These are phyloP conservation scores for Cygnus olor DNA, from an alignment of 2,797 vertebrate species.

Conservation along the genomic window DNA sequence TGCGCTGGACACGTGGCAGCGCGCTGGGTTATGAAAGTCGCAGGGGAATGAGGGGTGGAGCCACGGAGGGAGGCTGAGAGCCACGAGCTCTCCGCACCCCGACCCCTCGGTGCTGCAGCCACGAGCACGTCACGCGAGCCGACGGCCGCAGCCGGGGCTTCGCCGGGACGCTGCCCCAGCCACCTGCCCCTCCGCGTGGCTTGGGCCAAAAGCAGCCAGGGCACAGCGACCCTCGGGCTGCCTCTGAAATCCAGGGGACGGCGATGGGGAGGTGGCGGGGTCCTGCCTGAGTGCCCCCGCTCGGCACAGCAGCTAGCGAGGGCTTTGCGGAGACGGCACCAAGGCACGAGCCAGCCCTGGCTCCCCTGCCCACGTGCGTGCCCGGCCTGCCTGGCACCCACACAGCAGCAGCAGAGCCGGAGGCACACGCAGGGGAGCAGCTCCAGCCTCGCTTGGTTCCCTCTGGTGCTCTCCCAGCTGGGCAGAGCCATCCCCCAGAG, in stretches of 20 bases:
- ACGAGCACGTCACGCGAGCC: not conserved
- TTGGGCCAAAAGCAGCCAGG: fast-evolving
- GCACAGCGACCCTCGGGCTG: not conserved
- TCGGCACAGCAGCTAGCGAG: fast-evolving
- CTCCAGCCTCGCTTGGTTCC: not conserved
- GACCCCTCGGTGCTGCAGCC: not conserved
- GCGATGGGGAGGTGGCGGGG: not conserved
- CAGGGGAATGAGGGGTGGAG: not conserved
- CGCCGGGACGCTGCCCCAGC: not conserved
- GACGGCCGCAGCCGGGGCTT: not conserved
- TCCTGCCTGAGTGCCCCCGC: not conserved
- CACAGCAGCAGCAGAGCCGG: not conserved
- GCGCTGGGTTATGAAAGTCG: not conserved
- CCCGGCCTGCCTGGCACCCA: fast-evolving
- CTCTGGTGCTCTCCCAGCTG: not conserved
- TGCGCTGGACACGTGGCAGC: fast-evolving
- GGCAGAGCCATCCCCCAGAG: not conserved
- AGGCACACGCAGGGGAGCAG: not conserved
- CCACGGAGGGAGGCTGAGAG: not conserved
- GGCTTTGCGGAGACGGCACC: no score
- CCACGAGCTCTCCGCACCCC: not conserved
- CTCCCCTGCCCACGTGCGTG: not conserved
- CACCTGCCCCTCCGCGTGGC: not conserved
- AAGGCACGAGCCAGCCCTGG: not conserved
- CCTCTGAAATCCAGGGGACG: fast-evolving